Evolutionary conservation across 2,888 invertebrate species (phyloP).

Genomic region (Nowickia ferox): DNA sequence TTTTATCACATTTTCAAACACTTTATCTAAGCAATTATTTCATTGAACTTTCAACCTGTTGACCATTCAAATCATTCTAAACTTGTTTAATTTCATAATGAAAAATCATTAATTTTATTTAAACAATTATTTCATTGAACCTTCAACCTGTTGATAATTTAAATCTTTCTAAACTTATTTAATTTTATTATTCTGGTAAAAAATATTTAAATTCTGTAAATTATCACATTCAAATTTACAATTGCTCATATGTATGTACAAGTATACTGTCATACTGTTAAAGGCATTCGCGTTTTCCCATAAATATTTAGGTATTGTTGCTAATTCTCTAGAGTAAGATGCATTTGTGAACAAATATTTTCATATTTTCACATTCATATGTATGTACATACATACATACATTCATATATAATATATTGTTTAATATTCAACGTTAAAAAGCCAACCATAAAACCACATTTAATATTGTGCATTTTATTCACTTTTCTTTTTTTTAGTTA

Average conservation of each 20-base stretch:
- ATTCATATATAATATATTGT: not conserved
- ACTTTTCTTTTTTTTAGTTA: conserved; percentile 13
- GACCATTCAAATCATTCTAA: not conserved
- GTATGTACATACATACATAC: not conserved
- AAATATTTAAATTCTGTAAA: not conserved
- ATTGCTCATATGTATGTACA: no score
- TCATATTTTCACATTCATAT: no score
- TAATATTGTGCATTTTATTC: conserved; percentile 57
- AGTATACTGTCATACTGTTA: no score
- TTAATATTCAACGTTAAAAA: conserved; percentile 52
- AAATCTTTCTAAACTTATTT: not conserved
- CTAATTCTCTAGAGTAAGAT: conserved; percentile 45
- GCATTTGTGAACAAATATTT: not conserved
- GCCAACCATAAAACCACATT: conserved; percentile 51
- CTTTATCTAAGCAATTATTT: not conserved
- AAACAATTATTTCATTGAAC: not conserved
- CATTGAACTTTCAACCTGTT: not conserved
- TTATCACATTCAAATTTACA: not conserved
- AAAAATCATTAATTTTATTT: not conserved
- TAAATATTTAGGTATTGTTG: conserved; percentile 40
- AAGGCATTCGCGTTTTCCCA: not conserved
- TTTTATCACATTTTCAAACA: no score
- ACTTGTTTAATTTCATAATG: not conserved
- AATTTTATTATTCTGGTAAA: not conserved
- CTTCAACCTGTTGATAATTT: not conserved